phyloP scores from a whole-genome alignment of 2,888 invertebrate genomes.

The Thymelicus lineola region DNA sequence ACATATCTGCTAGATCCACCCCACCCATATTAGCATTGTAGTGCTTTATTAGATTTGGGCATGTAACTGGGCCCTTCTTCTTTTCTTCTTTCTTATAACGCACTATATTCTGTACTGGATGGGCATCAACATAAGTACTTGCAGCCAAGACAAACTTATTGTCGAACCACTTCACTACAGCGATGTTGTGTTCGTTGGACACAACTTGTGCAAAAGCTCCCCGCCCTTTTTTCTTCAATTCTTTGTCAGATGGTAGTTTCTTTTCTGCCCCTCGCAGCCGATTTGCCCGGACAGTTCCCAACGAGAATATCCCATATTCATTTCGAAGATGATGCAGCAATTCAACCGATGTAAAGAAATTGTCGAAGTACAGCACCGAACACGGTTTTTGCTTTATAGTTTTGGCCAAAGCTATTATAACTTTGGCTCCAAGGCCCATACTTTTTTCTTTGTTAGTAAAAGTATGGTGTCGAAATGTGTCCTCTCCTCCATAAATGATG shows the following conservation, averaged over 20 bases:
- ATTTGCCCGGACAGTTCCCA: constrained; percentile 41
- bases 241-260: constrained; percentile 39
- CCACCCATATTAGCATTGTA: constrained; percentile 5
- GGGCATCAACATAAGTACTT: constrained; percentile 4
- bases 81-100: constrained; percentile 4
- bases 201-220: constrained; percentile 39
- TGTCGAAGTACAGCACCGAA: constrained; percentile 40
- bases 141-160: constrained; percentile 36
- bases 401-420: constrained; percentile 45
- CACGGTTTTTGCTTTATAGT: constrained; percentile 39
- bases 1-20: not conserved
- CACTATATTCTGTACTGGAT: constrained; percentile 4
- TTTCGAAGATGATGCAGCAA: not conserved
- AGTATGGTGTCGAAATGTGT: constrained; percentile 43
- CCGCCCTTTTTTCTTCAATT: constrained; percentile 38
- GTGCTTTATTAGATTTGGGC: constrained; percentile 7
- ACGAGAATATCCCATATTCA: constrained; percentile 37
- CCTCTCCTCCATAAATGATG: constrained; percentile 47
- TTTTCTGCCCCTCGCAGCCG: constrained; percentile 40
- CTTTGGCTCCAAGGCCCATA: constrained; percentile 46
- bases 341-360: constrained; percentile 40
- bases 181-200: constrained; percentile 41
- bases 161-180: constrained; percentile 42
- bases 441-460: constrained; percentile 33
- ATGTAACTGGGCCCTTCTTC: constrained; percentile 4